Conservation (phyloP, 1,140 invertebrate species). For the Drosophila nannoptera region DNA sequence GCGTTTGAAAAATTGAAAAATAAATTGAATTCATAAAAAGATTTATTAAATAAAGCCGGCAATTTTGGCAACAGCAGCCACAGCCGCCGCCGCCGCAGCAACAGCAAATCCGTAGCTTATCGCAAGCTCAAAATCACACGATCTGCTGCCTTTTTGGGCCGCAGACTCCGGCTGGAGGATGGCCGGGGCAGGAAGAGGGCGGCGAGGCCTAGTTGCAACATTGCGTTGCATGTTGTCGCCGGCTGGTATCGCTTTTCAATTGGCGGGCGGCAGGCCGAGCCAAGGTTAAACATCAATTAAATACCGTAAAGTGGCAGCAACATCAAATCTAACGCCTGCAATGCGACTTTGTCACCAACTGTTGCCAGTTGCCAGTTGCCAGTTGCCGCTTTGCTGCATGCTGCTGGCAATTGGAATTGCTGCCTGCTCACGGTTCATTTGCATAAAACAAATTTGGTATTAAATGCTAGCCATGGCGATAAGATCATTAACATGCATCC, state of each 20-base stretch:
- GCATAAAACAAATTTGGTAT: conserved; percentile 79
- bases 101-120: conserved; percentile 59
- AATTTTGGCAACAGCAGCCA: conserved; percentile 61
- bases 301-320: conserved; percentile 58
- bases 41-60: conserved; percentile 69
- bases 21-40: conserved; percentile 75
- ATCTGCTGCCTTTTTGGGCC: conserved; percentile 23
- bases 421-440: conserved; percentile 62
- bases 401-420: conserved; percentile 47
- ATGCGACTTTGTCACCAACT: conserved; percentile 43
- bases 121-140: conserved; percentile 55
- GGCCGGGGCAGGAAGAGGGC: not conserved
- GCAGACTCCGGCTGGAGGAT: not conserved
- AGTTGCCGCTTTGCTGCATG: conserved; percentile 21
- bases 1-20: conserved; percentile 71
- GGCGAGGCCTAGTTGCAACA: conserved; percentile 13
- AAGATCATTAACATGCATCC: conserved; percentile 61
- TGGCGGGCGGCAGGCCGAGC: conserved; percentile 29
- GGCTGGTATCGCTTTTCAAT: conserved; percentile 50
- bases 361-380: conserved; percentile 40
- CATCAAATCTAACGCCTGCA: conserved; percentile 65
- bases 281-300: conserved; percentile 77
- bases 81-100: conserved; percentile 18
- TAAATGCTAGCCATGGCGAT: conserved; percentile 70
- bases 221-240: conserved; percentile 38